These are phyloP conservation scores for Chloropsis hardwickii DNA, from an alignment of 2,113 vertebrate species.

Conservation along the genomic window DNA sequence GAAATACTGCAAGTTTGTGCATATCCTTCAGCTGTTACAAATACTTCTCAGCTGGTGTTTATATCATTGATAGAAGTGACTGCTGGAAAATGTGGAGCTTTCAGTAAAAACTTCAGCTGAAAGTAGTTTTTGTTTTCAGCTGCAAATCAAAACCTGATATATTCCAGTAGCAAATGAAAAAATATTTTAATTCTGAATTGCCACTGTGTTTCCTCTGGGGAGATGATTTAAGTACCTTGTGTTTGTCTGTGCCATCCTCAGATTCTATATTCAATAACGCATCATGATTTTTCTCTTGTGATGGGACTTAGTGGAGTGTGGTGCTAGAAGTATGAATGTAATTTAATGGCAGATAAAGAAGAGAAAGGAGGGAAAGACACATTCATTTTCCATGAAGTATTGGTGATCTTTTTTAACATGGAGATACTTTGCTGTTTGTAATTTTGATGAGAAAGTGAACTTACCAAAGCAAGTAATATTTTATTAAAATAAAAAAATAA, in stretches of 20 bases:
- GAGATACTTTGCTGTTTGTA: neutral
- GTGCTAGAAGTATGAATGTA: neutral
- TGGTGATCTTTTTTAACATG: neutral
- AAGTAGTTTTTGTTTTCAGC: neutral
- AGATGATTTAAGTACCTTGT: neutral
- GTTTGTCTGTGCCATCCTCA: neutral
- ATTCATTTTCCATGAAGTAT: neutral
- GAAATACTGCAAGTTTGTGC: neutral
- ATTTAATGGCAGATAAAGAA: conserved; percentile 32
- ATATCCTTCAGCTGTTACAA: neutral
- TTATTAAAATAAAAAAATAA: neutral
- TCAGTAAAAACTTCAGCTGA: neutral
- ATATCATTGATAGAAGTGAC: neutral
- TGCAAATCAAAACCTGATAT: neutral
- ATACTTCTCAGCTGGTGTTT: neutral
- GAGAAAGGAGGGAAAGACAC: neutral
- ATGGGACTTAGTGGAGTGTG: neutral
- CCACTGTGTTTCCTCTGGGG: neutral
- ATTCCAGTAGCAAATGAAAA: neutral
- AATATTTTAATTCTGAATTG: neutral
- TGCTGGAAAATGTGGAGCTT: neutral
- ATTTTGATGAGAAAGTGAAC: neutral
- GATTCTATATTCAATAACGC: neutral
- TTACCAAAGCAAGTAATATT: neutral
- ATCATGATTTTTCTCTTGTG: neutral